Evolutionary conservation across 2,888 invertebrate genomes (phyloP).

Genomic region (Chromoteleia sp.): DNA sequence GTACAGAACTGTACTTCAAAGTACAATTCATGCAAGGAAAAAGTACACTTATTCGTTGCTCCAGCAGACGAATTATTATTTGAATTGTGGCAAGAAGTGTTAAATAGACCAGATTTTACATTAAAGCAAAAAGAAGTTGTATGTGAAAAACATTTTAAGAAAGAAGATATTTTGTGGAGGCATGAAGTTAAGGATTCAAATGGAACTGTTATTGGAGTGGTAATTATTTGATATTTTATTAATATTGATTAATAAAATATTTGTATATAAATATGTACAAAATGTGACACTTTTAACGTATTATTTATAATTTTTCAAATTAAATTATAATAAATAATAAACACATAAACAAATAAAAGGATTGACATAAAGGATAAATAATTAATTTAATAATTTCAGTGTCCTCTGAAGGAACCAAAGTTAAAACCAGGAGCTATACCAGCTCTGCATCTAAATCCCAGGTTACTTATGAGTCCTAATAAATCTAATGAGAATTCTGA

Average conservation of each 20-base stretch:
- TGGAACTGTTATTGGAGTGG: slow-evolving; percentile 17
- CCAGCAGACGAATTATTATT: slow-evolving; percentile 21
- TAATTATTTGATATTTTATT: slow-evolving; percentile 34
- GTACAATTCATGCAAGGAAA: slow-evolving; percentile 38
- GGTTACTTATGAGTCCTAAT: neutral
- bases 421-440: slow-evolving; percentile 26
- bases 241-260: neutral
- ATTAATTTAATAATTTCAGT: slow-evolving; percentile 16
- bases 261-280: neutral
- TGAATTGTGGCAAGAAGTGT: slow-evolving; percentile 33
- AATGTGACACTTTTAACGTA: neutral
- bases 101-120: slow-evolving; percentile 38
- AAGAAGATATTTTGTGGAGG: slow-evolving; percentile 30
- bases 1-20: slow-evolving; percentile 36
- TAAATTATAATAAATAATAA: no score
- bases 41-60: slow-evolving; percentile 34
- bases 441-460: neutral
- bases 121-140: slow-evolving; percentile 27
- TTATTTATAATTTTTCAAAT: neutral
- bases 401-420: neutral
- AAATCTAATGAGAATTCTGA: neutral
- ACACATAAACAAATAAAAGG: no score
- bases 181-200: slow-evolving; percentile 20
- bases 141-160: slow-evolving; percentile 38
- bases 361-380: neutral